These are phyloP conservation scores for Ginglymostoma cirratum DNA, from an alignment of 2,113 vertebrate genomes.

Conservation along the genomic window DNA sequence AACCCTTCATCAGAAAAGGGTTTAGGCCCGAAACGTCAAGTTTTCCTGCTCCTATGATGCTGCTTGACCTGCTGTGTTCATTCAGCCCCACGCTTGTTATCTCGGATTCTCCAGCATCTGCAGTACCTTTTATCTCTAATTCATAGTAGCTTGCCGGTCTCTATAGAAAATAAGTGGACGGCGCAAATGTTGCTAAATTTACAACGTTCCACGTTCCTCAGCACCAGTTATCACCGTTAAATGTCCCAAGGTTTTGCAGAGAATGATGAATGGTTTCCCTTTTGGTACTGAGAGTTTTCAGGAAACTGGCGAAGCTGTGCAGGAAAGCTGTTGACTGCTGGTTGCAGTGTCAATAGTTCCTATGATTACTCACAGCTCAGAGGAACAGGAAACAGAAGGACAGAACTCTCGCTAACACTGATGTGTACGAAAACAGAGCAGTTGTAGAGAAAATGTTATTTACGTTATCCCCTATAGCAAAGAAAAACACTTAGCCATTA, in stretches of 20 bases:
- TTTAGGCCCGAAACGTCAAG: too few species aligned
- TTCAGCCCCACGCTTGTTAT: too few species aligned
- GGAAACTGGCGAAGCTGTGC: not conserved
- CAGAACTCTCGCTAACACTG: not conserved
- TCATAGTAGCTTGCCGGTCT: too few species aligned
- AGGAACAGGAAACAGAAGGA: not conserved
- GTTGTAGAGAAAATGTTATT: not conserved
- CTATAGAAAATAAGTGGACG: not conserved
- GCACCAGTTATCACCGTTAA: not conserved
- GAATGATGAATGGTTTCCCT: not conserved
- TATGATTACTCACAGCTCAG: not conserved
- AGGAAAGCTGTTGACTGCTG: not conserved
- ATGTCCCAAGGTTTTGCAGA: not conserved
- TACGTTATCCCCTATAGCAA: not conserved
- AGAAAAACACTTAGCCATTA: not conserved
- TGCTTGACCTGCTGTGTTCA: too few species aligned
- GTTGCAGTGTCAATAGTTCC: not conserved
- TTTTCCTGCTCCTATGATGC: too few species aligned
- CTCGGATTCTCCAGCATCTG: too few species aligned
- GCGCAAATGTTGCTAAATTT: not conserved
- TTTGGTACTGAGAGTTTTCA: not conserved
- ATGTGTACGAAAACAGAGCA: not conserved
- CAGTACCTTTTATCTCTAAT: too few species aligned
- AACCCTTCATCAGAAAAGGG: too few species aligned
- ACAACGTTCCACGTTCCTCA: not conserved